A percentile compares a stretch with the other conserved stretches of the same genome.
These are phyloP conservation scores for Hydrozoanthus gracilis DNA, from an alignment of 92 coral and sea anemone species.

Conservation along the genomic window DNA sequence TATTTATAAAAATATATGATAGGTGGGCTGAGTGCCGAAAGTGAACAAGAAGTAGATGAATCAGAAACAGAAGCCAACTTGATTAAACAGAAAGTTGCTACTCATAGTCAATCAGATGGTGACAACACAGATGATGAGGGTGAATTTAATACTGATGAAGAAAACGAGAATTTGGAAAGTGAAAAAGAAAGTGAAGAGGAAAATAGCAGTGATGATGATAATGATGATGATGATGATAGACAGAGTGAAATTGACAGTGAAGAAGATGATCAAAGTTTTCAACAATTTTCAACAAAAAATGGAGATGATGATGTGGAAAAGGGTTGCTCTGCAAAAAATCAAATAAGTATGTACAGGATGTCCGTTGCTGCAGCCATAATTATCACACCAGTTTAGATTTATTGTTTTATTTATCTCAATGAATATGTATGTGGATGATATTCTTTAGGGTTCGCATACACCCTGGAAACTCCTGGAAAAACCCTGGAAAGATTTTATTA, in stretches of 20 bases:
- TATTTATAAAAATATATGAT: not conserved
- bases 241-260: constrained; percentile 27
- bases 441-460: too few relatives aligned
- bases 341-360: constrained; percentile 70
- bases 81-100: not conserved
- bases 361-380: too few relatives aligned
- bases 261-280: constrained; percentile 60
- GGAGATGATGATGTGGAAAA: constrained; percentile 80
- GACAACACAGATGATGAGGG: not conserved
- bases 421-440: too few relatives aligned
- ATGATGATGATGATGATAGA: constrained; percentile 35
- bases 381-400: too few relatives aligned
- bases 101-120: not conserved
- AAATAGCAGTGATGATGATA: constrained; percentile 34
- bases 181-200: constrained; percentile 7
- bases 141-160: constrained; percentile 3
- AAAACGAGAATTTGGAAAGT: not conserved
- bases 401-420: too few relatives aligned
- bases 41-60: not conserved
- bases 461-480: too few relatives aligned
- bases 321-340: constrained; percentile 88
- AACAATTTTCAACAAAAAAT: constrained; percentile 65
- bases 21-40: not conserved
- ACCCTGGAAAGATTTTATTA: too few relatives aligned
- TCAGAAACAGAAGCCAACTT: not conserved